Evolutionary conservation across 2,797 vertebrate species (phyloP), one percentile per base, ranked within the genome.

Genomic region (Botia kubotai): DNA sequence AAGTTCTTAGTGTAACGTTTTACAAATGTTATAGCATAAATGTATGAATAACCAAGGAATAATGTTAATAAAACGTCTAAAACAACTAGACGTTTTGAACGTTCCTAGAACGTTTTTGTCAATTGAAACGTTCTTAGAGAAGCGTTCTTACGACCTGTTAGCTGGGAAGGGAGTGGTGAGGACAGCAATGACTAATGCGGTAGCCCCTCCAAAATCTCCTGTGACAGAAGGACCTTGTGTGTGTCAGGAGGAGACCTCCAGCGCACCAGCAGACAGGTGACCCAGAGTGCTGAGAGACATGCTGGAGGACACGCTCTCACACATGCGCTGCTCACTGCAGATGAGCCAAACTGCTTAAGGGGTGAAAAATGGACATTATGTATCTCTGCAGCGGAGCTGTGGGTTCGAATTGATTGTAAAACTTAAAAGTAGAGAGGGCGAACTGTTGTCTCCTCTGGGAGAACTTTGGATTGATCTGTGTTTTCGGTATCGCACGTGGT

Each of bases 201-300:
- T 50, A 89, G 87, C 86, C 82, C 71, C 66, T 81, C 84, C 88
- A 93, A 92, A 93, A 89, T 93, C 92, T 89, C 23, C 26, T 33
- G 89, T 90, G 88, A 91, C 89, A 90, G 88, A 88, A 88, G 90
- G 90, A 94, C 93, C 93, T 94, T 94, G 91, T 91, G 85, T 68
- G 26, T 82, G 71, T 73, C 87, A 82, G 79, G 86, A 86, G 83
- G 87, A 86, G 85, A 91, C 87, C 89, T 90, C 89, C 88, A 91
- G 88, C 87, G 87, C 87, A 89, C 87, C 85, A 78, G 84, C 87
- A 86, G 89, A 92, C 90, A 92, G 91, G 92, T 92, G 90, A 92
- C 93, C 91, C 87, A 84, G 66, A 83, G 58, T 73, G 68, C 58
- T 72, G 75, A 55, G 78, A 91, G 84, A 86, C 90, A 85, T 81